phyloP scores from a whole-genome alignment of 2,888 invertebrate genomes.

The Bombylius discolor region DNA sequence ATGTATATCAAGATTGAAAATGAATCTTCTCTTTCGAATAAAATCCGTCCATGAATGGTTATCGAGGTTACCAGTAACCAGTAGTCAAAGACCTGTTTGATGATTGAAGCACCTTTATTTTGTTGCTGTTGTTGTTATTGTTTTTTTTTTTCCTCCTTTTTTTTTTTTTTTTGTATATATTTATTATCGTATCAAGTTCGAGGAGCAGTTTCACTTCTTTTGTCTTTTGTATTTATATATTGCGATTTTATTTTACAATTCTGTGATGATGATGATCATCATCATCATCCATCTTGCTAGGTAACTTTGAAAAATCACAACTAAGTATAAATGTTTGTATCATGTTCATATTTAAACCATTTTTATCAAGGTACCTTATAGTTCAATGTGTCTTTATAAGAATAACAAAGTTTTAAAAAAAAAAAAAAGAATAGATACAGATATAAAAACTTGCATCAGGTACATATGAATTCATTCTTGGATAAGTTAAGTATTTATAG shows the following conservation, averaged over 20 bases:
- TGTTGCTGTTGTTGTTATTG: background rate
- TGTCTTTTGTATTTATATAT: background rate
- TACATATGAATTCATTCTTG: too few species aligned
- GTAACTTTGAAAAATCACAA: background rate
- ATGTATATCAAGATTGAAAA: background rate
- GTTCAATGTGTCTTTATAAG: too few species aligned
- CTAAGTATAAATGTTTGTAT: background rate
- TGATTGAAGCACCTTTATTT: background rate
- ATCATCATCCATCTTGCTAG: background rate
- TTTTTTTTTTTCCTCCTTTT: background rate
- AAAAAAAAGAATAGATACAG: too few species aligned
- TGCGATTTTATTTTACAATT: background rate
- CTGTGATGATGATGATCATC: background rate
- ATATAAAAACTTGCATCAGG: too few species aligned
- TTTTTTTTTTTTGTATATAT: background rate
- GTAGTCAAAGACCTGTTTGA: conserved; percentile 2
- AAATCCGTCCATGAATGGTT: conserved; percentile 1
- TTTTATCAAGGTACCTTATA: too few species aligned
- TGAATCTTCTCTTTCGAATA: background rate
- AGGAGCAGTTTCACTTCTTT: background rate
- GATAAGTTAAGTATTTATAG: too few species aligned
- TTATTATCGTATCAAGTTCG: background rate
- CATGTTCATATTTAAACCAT: too few species aligned
- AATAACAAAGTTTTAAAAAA: too few species aligned
- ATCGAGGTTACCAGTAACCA: conserved; percentile 4